Base-by-base conservation (phyloP, 2,888 invertebrate genomes). In the Baronia brevicornis region DNA sequence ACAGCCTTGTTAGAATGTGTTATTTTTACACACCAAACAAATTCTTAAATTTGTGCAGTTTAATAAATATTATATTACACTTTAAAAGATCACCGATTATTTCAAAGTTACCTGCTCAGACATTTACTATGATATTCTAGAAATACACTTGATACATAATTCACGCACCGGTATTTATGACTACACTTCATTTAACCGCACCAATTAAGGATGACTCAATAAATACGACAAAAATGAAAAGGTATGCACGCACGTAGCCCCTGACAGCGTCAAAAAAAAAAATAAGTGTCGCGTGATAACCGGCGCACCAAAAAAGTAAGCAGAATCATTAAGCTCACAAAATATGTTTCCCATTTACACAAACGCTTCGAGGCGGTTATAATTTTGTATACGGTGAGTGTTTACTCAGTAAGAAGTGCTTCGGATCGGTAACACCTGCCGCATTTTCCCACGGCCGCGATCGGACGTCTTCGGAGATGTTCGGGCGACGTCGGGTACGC, bases 261-360 rank as follows among this genome's bases (percentile, higher is more conserved):
- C 52, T 51, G 54, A 56, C 64, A 66, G 55, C 51, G 47, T 68
- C 66, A 78, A 77, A 74, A 75, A 77, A 70, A 77, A 79, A 67
- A 71, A 68, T 60, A 55, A 47, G 44, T 63, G 65, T 68, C 67
- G 60, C 49, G 59, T 50, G 77, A 80, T 80, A 82, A 73, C 69
- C 51, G 59, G 54, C 65, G 57, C 54, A 73, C 78, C 77, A 80
- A 80, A 80, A 80, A 80, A 74, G 72, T 60, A 63, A 73, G 67
- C 74, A 72, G 75, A 82, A 82, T 84, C 82, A 79, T 84, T 84
- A 82, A 79, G 70, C 75, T 80, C 74, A 84, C 82, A 82, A 82
- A 82, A 80, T 82, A 82, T 82, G 80, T 84, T 79, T 82, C 78
- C 78, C 80, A 84, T 80, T 84, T 80, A 75, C 68, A 68, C 75